phyloP scores from a whole-genome alignment of 2,113 vertebrate species.

The Nanorana parkeri region DNA sequence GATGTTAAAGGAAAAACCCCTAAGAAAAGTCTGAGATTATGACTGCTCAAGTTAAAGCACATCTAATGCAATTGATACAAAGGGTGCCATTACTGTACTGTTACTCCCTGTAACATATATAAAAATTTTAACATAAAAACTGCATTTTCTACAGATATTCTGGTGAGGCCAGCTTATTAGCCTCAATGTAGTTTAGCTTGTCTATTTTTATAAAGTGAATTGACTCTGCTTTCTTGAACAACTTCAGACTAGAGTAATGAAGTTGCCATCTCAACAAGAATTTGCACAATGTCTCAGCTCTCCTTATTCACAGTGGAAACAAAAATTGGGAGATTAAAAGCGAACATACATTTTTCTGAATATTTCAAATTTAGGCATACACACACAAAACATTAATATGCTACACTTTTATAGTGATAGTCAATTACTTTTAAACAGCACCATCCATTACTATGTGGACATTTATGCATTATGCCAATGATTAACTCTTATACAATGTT shows the following conservation, averaged over 20 bases:
- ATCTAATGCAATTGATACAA: not conserved
- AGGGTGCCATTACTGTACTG: not conserved
- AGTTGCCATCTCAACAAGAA: not conserved
- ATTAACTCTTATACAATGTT: too few relatives aligned
- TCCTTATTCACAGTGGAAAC: not conserved
- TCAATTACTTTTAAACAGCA: too few relatives aligned
- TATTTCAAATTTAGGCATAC: not conserved
- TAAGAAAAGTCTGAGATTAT: not conserved
- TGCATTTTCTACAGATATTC: not conserved
- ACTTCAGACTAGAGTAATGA: not conserved
- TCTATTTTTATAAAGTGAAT: constrained; percentile 7
- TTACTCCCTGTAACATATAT: not conserved
- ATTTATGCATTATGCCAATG: too few relatives aligned
- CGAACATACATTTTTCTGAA: not conserved
- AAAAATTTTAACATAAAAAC: not conserved
- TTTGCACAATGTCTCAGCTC: not conserved
- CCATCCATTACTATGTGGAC: too few relatives aligned
- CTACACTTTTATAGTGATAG: too few relatives aligned
- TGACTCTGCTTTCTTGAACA: not conserved
- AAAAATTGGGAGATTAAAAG: not conserved
- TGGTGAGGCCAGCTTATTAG: not conserved
- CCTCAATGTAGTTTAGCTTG: constrained; percentile 7
- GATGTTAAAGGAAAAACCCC: not conserved
- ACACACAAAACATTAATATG: not conserved
- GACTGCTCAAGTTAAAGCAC: not conserved